phyloP scores from a whole-genome alignment of 2,888 invertebrate species.

The Holacanthella duospinosa region DNA sequence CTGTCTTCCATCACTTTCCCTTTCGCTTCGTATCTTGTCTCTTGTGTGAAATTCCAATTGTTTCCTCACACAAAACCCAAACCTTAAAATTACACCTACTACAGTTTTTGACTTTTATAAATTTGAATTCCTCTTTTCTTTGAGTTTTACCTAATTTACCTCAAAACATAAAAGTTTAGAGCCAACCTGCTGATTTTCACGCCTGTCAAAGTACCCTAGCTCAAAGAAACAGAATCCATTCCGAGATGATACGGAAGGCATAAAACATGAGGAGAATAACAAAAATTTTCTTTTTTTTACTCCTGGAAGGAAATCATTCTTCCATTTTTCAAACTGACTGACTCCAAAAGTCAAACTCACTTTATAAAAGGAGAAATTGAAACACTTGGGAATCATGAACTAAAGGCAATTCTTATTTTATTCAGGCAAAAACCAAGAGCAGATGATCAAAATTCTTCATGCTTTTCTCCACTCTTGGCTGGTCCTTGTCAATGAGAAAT shows the following conservation, averaged over 20 bases:
- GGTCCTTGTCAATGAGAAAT: neutral
- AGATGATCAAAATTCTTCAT: slow-evolving; percentile 2
- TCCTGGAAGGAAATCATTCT: neutral
- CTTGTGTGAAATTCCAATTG: too few species aligned
- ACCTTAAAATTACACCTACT: neutral
- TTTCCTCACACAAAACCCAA: neutral
- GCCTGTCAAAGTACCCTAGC: neutral
- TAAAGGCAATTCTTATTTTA: neutral
- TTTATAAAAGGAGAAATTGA: neutral
- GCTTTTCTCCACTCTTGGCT: too few species aligned
- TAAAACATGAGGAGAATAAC: neutral
- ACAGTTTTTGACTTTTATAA: too few species aligned
- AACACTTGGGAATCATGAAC: neutral
- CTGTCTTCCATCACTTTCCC: too few species aligned
- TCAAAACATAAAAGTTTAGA: neutral
- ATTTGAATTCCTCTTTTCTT: neutral
- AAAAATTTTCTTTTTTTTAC: too few species aligned
- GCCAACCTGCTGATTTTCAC: slow-evolving; percentile 1
- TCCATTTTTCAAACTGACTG: neutral
- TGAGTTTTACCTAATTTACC: neutral
- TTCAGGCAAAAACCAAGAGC: neutral
- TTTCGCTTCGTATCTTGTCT: too few species aligned
- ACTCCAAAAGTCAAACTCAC: neutral
- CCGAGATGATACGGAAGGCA: neutral
- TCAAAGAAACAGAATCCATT: neutral